phyloP scores from a whole-genome alignment of 1,140 invertebrate species.

The Belonocnema kinseyi region DNA sequence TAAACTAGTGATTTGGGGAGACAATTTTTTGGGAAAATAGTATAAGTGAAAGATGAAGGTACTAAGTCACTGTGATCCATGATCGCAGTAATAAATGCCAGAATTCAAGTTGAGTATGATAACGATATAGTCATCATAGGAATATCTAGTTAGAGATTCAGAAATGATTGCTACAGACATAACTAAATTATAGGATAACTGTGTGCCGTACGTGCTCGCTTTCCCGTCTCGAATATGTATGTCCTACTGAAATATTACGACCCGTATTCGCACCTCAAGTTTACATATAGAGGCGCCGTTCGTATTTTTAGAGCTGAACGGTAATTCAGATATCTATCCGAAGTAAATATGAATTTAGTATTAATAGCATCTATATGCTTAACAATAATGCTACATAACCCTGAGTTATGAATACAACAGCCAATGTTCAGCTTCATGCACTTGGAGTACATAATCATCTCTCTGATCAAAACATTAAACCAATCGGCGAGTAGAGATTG shows the following conservation, averaged over 20 bases:
- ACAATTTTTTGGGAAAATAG: too few species aligned
- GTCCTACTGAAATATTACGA: slow-evolving; percentile 21
- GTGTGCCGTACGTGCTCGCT: slow-evolving; percentile 7
- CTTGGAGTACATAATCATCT: neutral
- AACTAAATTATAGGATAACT: slow-evolving; percentile 23
- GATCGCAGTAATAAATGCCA: neutral
- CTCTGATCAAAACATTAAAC: neutral
- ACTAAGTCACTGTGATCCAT: neutral
- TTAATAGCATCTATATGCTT: slow-evolving; percentile 8
- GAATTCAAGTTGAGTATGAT: neutral
- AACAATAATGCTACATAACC: neutral
- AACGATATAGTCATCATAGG: neutral
- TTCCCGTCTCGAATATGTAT: slow-evolving; percentile 17
- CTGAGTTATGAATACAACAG: neutral
- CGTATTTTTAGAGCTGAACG: slow-evolving; percentile 24
- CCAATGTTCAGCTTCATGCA: neutral
- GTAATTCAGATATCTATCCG: neutral
- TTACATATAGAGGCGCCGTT: slow-evolving; percentile 23
- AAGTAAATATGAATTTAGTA: slow-evolving; percentile 30
- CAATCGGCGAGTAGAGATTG: neutral
- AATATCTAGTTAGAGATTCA: slow-evolving; percentile 20
- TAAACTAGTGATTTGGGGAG: too few species aligned
- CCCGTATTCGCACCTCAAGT: slow-evolving; percentile 22
- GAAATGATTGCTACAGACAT: slow-evolving; percentile 12
- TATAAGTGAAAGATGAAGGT: too few species aligned